Evolutionary conservation across 2,888 invertebrate species (phyloP).

Genomic region (Caenorhabditis drosophilae): DNA sequence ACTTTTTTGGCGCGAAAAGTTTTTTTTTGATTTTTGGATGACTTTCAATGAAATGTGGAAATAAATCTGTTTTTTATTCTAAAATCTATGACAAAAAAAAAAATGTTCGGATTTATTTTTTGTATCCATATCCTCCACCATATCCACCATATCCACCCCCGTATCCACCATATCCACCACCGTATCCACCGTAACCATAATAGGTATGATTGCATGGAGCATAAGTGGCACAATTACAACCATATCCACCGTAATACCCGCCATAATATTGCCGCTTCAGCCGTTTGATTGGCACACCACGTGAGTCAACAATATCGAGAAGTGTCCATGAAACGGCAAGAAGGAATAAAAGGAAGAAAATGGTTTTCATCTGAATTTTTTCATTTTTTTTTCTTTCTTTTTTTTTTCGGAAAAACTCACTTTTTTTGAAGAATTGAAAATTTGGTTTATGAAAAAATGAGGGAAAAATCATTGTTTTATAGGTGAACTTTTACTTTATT

Average conservation of each 20-base stretch:
- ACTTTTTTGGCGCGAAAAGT: not conserved
- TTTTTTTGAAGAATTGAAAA: too few species aligned
- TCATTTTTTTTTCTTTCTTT: too few species aligned
- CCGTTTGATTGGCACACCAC: constrained; percentile 30
- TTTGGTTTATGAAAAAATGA: too few species aligned
- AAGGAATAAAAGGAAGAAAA: constrained; percentile 30
- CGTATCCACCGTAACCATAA: constrained; percentile 15
- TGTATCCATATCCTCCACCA: constrained; percentile 42
- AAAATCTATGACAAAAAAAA: not conserved
- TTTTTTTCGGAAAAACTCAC: too few species aligned
- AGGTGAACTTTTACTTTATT: too few species aligned
- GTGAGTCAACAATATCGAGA: constrained; percentile 33
- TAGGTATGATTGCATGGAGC: constrained; percentile 33
- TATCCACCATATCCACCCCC: constrained; percentile 36
- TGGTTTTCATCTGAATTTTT: constrained; percentile 27
- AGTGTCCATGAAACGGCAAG: constrained; percentile 40
- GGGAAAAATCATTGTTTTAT: too few species aligned
- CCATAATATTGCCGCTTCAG: constrained; percentile 37
- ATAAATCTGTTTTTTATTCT: too few species aligned
- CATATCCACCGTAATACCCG: constrained; percentile 19
- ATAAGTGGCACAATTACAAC: constrained; percentile 34
- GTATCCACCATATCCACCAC: constrained; percentile 27
- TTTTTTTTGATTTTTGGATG: too few species aligned
- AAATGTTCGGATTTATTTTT: constrained; percentile 28
- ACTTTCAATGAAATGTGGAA: too few species aligned